Percentiles rank a stretch among this genome's conserved stretches.
Evolutionary conservation across 1,140 invertebrate species (phyloP).

Genomic region (Lepidostoma basale): DNA sequence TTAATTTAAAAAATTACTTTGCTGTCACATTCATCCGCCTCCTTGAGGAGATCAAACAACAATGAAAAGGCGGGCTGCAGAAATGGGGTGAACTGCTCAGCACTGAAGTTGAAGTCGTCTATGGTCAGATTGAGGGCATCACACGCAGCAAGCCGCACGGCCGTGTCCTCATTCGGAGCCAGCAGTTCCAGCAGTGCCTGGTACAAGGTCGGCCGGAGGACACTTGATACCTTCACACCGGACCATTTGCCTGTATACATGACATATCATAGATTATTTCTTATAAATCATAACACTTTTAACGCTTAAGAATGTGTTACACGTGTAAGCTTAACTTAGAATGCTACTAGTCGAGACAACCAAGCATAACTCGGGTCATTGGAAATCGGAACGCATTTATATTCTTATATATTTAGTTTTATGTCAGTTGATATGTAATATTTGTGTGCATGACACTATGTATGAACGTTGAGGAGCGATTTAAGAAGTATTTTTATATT

Average conservation of each 20-base stretch:
- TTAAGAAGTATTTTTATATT: too few relatives aligned
- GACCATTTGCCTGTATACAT: conserved; percentile 72
- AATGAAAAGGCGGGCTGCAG: conserved; percentile 77
- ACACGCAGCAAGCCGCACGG: conserved; percentile 81
- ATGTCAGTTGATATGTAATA: too few relatives aligned
- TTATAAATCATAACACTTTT: too few relatives aligned
- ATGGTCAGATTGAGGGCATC: conserved; percentile 80
- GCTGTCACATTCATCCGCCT: conserved; percentile 90
- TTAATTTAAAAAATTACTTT: conserved; percentile 67
- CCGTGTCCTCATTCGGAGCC: conserved; percentile 76
- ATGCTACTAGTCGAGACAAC: too few relatives aligned
- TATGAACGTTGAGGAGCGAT: too few relatives aligned
- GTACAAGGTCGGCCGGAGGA: conserved; percentile 82
- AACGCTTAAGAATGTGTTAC: too few relatives aligned
- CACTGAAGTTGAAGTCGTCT: conserved; percentile 91
- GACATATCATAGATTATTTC: background rate
- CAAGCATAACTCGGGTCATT: too few relatives aligned
- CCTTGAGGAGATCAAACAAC: conserved; percentile 84
- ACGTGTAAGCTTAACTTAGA: too few relatives aligned
- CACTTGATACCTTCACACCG: conserved; percentile 81
- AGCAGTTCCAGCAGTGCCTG: conserved; percentile 77
- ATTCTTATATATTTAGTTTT: too few relatives aligned
- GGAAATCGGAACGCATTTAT: too few relatives aligned
- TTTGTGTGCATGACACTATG: too few relatives aligned
- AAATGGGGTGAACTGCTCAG: conserved; percentile 83